These are phyloP conservation scores for Acanthornis magna DNA, from an alignment of 2,797 vertebrate genomes.

Conservation along the genomic window DNA sequence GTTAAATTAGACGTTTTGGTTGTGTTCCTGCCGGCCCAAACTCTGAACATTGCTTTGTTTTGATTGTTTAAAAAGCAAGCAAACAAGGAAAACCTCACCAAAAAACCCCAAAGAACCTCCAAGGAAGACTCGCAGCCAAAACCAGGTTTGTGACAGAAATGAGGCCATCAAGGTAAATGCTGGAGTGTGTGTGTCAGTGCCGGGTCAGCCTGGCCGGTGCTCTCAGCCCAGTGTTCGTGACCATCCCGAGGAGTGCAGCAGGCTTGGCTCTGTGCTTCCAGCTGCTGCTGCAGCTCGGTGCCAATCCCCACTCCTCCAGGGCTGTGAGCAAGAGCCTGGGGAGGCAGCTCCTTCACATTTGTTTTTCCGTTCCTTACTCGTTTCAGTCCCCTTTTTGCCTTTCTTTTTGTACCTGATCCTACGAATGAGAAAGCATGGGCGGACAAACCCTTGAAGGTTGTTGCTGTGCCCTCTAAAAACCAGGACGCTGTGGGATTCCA, in stretches of 20 bases:
- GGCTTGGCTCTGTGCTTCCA: not conserved
- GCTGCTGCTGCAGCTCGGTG: not conserved
- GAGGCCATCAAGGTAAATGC: not conserved
- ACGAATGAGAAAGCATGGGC: not conserved
- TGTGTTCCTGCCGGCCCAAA: not conserved
- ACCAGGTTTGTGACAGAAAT: not conserved
- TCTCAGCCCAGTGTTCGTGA: not conserved
- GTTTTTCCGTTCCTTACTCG: not conserved
- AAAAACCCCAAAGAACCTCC: not conserved
- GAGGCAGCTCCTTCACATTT: not conserved
- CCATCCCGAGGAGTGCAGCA: too few relatives aligned
- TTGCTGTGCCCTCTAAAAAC: not conserved
- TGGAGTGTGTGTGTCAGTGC: fast-evolving
- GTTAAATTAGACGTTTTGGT: not conserved
- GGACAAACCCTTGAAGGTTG: not conserved
- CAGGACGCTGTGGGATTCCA: too few relatives aligned
- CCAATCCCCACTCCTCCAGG: not conserved
- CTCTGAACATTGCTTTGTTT: not conserved
- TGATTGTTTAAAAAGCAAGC: not conserved
- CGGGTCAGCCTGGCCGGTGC: not conserved
- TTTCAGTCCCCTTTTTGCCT: not conserved
- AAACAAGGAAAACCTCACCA: not conserved
- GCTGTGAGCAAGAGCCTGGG: fast-evolving
- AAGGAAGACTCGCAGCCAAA: not conserved
- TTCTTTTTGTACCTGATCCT: not conserved